Conservation (phyloP, 2,797 vertebrate species). For the Xiphorhynchus erythropygius region DNA sequence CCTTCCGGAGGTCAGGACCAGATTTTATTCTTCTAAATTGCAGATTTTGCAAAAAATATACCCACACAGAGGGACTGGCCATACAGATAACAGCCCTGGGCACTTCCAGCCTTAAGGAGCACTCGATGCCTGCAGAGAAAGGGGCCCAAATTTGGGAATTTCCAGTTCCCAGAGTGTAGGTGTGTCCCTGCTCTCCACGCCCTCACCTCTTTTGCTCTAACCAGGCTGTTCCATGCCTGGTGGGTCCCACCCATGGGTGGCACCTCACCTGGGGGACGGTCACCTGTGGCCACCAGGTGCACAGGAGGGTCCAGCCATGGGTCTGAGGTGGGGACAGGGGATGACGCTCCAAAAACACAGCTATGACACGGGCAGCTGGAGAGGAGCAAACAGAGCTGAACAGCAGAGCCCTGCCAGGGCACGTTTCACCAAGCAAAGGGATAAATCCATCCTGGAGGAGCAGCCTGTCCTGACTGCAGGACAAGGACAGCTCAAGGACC, state of each 20-base stretch:
- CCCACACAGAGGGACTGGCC: not conserved
- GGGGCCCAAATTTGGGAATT: not conserved
- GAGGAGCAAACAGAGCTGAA: not conserved
- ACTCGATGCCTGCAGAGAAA: fast-evolving
- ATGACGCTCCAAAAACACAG: not conserved
- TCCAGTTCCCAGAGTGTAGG: fast-evolving
- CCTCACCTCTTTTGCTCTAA: not conserved
- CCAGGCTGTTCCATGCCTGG: not conserved
- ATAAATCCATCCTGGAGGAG: not conserved
- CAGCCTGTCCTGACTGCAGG: not conserved
- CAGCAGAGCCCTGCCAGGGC: not conserved
- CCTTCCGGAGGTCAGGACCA: conserved; percentile 72
- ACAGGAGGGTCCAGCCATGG: not conserved
- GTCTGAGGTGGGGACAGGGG: not conserved
- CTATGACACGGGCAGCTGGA: not conserved
- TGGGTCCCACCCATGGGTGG: not conserved
- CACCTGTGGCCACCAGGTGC: not conserved
- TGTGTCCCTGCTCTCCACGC: not conserved
- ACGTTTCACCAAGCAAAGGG: not conserved
- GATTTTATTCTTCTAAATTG: conserved; percentile 55
- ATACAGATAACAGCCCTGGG: not conserved
- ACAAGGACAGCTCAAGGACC: not conserved
- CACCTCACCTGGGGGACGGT: not conserved
- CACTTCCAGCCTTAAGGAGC: not conserved
- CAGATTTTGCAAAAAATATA: conserved; percentile 32